A percentile compares a stretch with the other conserved stretches of the same genome.
Evolutionary conservation across 1,140 invertebrate genomes (phyloP).

Genomic region (Riptortus pedestris): DNA sequence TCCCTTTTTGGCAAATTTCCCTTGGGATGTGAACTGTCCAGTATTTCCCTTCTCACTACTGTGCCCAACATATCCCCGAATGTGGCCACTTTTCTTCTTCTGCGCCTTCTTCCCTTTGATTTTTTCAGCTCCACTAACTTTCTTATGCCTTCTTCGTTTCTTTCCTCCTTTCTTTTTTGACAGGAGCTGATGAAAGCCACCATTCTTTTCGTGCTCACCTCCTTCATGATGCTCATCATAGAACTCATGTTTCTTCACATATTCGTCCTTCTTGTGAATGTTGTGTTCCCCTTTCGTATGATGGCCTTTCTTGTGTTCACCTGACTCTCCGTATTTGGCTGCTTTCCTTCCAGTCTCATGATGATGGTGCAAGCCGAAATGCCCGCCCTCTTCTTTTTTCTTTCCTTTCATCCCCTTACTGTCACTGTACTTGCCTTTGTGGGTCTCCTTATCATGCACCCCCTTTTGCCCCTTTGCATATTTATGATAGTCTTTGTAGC

Average conservation of each 20-base stretch:
- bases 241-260: slow-evolving; percentile 60
- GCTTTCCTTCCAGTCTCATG: slow-evolving; percentile 38
- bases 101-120: slow-evolving; percentile 48
- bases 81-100: slow-evolving; percentile 45
- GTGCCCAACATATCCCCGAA: slow-evolving; percentile 20
- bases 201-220: slow-evolving; percentile 51
- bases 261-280: slow-evolving; percentile 61
- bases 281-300: slow-evolving; percentile 60
- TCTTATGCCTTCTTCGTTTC: slow-evolving; percentile 40
- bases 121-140: slow-evolving; percentile 41
- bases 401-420: slow-evolving; percentile 36
- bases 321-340: slow-evolving; percentile 46
- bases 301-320: slow-evolving; percentile 56
- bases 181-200: slow-evolving; percentile 46
- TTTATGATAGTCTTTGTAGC: slow-evolving; percentile 37
- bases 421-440: slow-evolving; percentile 37
- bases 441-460: slow-evolving; percentile 36
- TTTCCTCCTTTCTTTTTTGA: slow-evolving; percentile 42
- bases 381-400: slow-evolving; percentile 36
- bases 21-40: not conserved
- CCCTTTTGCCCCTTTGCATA: slow-evolving; percentile 37
- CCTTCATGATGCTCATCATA: slow-evolving; percentile 58
- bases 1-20: not conserved
- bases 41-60: not conserved
- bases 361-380: slow-evolving; percentile 37